phyloP scores from a whole-genome alignment of 2,888 invertebrate genomes.

The Dasysyrphus albostriatus region DNA sequence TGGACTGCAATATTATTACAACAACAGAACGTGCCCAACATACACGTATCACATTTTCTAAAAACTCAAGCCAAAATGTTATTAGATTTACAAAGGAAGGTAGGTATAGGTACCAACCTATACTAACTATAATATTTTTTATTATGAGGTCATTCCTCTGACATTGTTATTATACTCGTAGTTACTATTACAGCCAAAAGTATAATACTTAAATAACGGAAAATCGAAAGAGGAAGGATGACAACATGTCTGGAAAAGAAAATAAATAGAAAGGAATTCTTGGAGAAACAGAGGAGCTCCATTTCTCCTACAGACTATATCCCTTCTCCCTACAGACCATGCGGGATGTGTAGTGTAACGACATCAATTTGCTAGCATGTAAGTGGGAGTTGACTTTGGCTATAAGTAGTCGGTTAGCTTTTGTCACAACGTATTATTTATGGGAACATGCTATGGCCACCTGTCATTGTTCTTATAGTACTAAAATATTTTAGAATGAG shows the following conservation, averaged over 20 bases:
- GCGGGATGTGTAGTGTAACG: constrained; percentile 19
- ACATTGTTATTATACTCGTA: constrained; percentile 5
- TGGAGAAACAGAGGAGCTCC: not conserved
- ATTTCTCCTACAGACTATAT: too few species aligned
- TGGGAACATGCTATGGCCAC: constrained; percentile 59
- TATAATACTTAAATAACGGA: not conserved
- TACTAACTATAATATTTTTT: not conserved
- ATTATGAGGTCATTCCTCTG: constrained; percentile 44
- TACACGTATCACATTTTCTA: not conserved
- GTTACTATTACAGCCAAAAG: constrained; percentile 10
- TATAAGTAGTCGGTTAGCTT: constrained; percentile 57
- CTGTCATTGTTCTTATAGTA: constrained; percentile 57
- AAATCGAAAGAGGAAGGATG: constrained; percentile 14
- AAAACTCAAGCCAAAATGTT: constrained; percentile 14
- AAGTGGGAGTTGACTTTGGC: constrained; percentile 19
- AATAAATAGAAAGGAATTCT: constrained; percentile 14
- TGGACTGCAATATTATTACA: not conserved
- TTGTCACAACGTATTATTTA: constrained; percentile 65
- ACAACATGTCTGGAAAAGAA: constrained; percentile 10
- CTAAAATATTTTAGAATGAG: constrained; percentile 23
- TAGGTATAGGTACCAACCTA: not conserved
- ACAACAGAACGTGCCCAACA: not conserved
- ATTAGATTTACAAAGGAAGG: constrained; percentile 4
- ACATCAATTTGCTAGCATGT: constrained; percentile 48
- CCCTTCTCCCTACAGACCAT: not conserved